phyloP scores from a whole-genome alignment of 30 jellyfish, hydroid and myxozoan species.

The Cassiopea andromeda region DNA sequence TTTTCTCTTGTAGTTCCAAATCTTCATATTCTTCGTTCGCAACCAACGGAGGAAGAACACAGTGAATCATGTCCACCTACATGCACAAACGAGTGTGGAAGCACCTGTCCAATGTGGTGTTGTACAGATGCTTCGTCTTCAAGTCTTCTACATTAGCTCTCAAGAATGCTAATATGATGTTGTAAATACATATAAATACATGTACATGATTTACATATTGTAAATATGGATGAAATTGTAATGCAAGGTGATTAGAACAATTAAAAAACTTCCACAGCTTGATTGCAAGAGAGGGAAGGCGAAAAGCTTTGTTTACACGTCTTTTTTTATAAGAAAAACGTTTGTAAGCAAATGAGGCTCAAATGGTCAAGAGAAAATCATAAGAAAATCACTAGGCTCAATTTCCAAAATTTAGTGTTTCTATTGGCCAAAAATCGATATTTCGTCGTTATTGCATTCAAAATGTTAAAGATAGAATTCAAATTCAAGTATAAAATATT shows the following conservation, averaged over 20 bases:
- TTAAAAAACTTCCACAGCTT: not conserved
- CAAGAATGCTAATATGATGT: not conserved
- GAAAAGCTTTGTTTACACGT: not conserved
- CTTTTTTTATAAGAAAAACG: too few species aligned
- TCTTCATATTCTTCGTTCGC: constrained; percentile 16
- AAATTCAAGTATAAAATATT: not conserved
- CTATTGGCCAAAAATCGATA: too few species aligned
- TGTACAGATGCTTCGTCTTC: constrained; percentile 73
- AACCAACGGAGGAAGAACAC: constrained; percentile 21
- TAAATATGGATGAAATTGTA: not conserved
- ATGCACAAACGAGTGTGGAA: constrained; percentile 55
- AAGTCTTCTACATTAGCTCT: constrained; percentile 47
- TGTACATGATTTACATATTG: not conserved
- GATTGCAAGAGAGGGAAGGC: not conserved
- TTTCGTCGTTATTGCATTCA: too few species aligned
- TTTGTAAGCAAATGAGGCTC: too few species aligned
- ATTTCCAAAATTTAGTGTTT: too few species aligned
- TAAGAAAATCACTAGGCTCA: too few species aligned
- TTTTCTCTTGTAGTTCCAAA: constrained; percentile 34
- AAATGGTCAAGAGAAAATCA: too few species aligned
- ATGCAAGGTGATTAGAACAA: not conserved
- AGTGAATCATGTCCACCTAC: constrained; percentile 26
- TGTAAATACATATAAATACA: not conserved
- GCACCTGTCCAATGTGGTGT: constrained; percentile 63
- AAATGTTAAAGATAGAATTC: too few species aligned